Base-by-base conservation (phyloP, 2,888 invertebrate species). In the Drosophila rubida region DNA sequence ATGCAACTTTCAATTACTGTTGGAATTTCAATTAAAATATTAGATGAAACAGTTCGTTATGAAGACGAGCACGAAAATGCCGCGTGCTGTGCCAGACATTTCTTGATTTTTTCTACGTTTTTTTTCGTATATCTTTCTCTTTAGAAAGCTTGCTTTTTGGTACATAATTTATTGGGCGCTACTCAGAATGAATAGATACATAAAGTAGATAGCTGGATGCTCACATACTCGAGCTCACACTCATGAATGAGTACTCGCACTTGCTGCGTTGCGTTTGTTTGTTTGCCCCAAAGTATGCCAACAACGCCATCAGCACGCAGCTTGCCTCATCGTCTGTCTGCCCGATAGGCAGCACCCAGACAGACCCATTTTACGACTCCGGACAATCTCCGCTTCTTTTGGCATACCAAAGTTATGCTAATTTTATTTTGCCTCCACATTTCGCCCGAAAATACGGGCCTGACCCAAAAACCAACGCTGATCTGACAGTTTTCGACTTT, bases 81-180 rank as follows among this genome's bases (percentile, higher is more conserved):
- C 32, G 32, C 42, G 44, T 35, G 51, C 25, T 51, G 25, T 11
- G 32, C 32, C 5, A 32, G 32, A 32, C 32, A 32, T 32, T 4
- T 32, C n/a, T 32, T 11, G 4, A 39, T 13, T 42, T 13, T 25
- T 32, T 59, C 14, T 50, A 53, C 58, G 19, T 30, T 59, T 44
- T 57, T 54, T 63, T 37, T 59, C 30, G 57, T 57, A 50, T 54
- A 65, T 50, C 50, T 79, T 77, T 49, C 51, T 76, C 69, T 79
- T 84, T 85, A 87, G 84, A 85, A 85, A 85, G 84, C 83, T 82
- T 4, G 62, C 64, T 74, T 63, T 66, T 67, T 59, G 69, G 65
- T 72, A 74, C 80, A 86, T 82, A 82, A 78, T 85, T 87, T 87
- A 85, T 85, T 87, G 83, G 80, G 88, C 83, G 83, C 75, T 85